These are phyloP conservation scores for Motacilla tschutschensis DNA, from an alignment of 2,113 vertebrate species.

Conservation along the genomic window DNA sequence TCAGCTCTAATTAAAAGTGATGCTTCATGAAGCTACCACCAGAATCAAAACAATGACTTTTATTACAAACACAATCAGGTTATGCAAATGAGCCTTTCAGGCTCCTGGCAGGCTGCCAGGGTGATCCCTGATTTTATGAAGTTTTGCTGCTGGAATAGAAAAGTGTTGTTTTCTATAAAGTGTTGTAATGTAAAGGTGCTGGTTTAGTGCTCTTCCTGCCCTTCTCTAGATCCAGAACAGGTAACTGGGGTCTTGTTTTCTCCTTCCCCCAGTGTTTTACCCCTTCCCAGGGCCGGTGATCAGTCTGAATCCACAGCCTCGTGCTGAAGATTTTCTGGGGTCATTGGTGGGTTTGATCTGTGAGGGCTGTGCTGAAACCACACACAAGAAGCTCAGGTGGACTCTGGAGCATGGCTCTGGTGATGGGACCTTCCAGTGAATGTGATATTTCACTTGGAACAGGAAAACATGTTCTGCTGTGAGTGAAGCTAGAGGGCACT, in stretches of 20 bases:
- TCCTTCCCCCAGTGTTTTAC: background rate
- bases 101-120: background rate
- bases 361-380: background rate
- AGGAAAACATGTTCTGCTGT: background rate
- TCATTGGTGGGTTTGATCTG: accelerated
- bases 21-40: background rate
- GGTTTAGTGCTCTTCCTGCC: background rate
- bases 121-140: background rate
- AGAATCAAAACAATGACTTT: slow-evolving; percentile 31
- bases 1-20: background rate
- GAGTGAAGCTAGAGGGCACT: slow-evolving; percentile 2
- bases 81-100: slow-evolving; percentile 4
- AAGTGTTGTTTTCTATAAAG: background rate
- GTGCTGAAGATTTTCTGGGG: accelerated
- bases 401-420: background rate
- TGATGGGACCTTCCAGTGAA: background rate
- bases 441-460: background rate
- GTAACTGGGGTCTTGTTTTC: background rate
- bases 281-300: background rate
- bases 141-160: background rate
- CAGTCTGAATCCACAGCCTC: accelerated
- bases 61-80: background rate
- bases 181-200: background rate
- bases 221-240: background rate
- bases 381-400: background rate